Percentiles rank a stretch among this genome's conserved stretches.
These are phyloP conservation scores for Amblyornis subalaris DNA, from an alignment of 2,113 vertebrate genomes.

Conservation along the genomic window DNA sequence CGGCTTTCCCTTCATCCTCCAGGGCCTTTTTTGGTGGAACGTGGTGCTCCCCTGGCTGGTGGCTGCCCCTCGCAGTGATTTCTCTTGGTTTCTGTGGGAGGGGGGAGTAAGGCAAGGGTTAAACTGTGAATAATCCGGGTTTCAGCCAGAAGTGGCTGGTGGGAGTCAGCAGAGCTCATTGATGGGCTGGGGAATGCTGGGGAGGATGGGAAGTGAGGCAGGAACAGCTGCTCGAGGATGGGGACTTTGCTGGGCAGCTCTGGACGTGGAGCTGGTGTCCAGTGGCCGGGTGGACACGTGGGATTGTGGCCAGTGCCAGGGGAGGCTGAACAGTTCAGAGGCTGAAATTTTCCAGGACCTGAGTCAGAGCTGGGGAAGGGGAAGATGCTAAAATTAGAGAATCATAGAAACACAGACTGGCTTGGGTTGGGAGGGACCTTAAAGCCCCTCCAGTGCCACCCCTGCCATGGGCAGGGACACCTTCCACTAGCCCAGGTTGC, in stretches of 20 bases:
- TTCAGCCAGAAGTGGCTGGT: background rate
- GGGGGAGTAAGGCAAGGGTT: background rate
- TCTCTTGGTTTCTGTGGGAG: background rate
- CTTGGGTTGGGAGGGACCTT: background rate
- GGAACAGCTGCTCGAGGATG: background rate
- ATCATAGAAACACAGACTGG: fast-evolving
- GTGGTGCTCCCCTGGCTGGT: background rate
- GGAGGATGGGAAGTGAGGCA: background rate
- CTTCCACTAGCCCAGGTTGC: fast-evolving
- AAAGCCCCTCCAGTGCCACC: background rate
- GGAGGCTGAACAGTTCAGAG: fast-evolving
- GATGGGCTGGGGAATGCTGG: background rate
- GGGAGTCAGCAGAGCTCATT: fast-evolving
- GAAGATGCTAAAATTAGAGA: background rate
- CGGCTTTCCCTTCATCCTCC: fast-evolving
- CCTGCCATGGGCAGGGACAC: background rate
- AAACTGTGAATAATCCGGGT: background rate
- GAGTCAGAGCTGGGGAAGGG: background rate
- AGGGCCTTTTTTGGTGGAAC: fast-evolving
- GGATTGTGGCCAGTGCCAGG: fast-evolving
- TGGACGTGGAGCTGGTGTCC: background rate
- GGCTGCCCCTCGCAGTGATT: background rate
- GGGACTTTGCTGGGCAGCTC: background rate
- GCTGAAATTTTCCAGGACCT: background rate
- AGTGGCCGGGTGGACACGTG: fast-evolving